Base-by-base conservation (phyloP, 2,113 vertebrate species). In the Maylandia zebra region DNA sequence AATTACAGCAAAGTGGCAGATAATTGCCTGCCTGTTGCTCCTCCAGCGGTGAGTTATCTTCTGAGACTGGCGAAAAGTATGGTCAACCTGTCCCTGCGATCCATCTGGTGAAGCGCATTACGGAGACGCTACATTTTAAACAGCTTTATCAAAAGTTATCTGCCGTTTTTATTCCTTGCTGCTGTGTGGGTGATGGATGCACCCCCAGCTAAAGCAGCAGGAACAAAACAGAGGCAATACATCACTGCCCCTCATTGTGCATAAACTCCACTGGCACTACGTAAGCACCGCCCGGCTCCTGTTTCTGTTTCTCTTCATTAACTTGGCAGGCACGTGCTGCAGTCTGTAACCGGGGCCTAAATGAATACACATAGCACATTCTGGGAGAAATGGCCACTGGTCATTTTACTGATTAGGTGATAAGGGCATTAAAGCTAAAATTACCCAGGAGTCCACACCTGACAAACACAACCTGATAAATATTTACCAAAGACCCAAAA, bases 1-100 rank as follows among this genome's bases (percentile, higher is more conserved):
- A 95, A 97, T 97, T 94, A 95, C 91, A 96, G 90, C 81, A 92
- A 96, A 96, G 82, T 82, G 84, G 91, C 94, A 90, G 89, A 91
- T 97, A 95, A 96, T 95, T 95, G 82, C 91, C 80, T 95, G 89
- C 91, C 78, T 95, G 89, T 94, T 96, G 90, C 91, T 95, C 45
- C 95, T 95, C 94, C 90, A 84, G 89, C 94, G 88, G 88, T 66
- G 89, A 93, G 94, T 95, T 93, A 84, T 91, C 82, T 91, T 64
- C 10, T 38, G 32, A 88, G 90, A 90, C 93, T 94, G 93, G 95
- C 94, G 78, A 71, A 19, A 80, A 82, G 41, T 80, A 22, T 17
- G 32, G 41, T 89, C 43, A 59, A 7, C 66, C 52, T 45, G 87
- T 86, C 85, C 80, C 5, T 7, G n/a, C 30, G 38, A 90, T 82